Base-by-base conservation (phyloP, 2,797 vertebrate species). In the Leuciscus waleckii region DNA sequence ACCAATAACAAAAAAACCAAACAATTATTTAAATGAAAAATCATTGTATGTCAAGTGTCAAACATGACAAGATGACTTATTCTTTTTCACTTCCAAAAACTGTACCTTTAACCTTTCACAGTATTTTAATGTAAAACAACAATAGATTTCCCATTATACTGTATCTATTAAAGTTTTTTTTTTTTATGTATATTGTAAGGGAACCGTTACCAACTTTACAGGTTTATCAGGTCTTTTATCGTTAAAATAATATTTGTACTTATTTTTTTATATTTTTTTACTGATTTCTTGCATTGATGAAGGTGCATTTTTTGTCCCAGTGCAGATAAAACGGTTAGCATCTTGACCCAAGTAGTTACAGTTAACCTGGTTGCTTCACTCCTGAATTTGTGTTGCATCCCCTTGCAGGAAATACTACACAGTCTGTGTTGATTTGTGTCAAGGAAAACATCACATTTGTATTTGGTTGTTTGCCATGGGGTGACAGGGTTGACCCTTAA, bases 401-500 rank as follows among this genome's bases (percentile, higher is more conserved):
- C 19, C 14, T n/a, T 54, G 14, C 46, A 49, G 17, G n/a, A 82
- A 83, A 70, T 79, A 49, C n/a, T n/a, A n/a, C n/a, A n/a, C 14
- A 41, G 21, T 70, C 4, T 17, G 2, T 81, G 46, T 71, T 84
- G 54, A 84, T 73, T 23, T 81, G 32, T 69, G 32, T 17, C 63
- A 70, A 39, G 29, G 21, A 16, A 58, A 77, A 75, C 21, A 71
- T 19, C 23, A n/a, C 13, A 39, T 74, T 61, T 73, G 69, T 65
- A 67, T 79, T 43, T 67, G 26, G 10, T 68, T 46, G 17, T 49
- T 76, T 54, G 54, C 26, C 17, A 5, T 69, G 58, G 73, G 32
- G 32, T 74, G 46, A 35, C 79, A 84, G 26, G 35, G 65, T 51
- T 84, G 79, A n/a, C 75, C 39, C 83, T 87, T 67, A 51, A 71